Evolutionary conservation across 2,113 vertebrate genomes (phyloP), one percentile per base, ranked within the genome.

Genomic region (Heterotilapia buettikoferi): DNA sequence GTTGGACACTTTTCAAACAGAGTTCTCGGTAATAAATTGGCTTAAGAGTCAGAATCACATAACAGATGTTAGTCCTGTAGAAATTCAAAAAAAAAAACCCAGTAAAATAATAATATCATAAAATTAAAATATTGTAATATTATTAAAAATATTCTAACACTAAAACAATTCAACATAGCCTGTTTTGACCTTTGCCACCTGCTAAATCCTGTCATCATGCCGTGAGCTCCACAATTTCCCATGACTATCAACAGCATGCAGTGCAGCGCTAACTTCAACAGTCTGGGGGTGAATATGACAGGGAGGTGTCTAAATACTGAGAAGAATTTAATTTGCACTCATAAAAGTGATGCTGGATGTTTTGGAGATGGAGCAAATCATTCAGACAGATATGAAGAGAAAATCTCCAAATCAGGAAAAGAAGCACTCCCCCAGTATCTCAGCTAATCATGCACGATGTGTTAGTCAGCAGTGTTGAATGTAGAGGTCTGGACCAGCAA

Each of bases 161-260:
- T 59, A 59, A 59, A 59, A 29, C 56, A 59, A 31, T 29, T 31
- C 5, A 59, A 59, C 2, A 59, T 59, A 0, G 13, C 7, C 56
- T 59, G 26, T 59, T 59, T 59, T 59, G 56, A 59, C 26, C 1
- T 59, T 59, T 59, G 5, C 56, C 56, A 16, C 56, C 56, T 16
- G 56, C 56, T 59, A 59, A 59, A 59, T 29, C 56, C 56, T 29
- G 24, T 29, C 56, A 59, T 59, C 26, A 31, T 0, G 56, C 56
- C 4, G 2, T 59, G 56, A 59, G 56, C 7, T 0, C 24, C 56
- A 59, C 24, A 59, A 9, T 59, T 59, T 9, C 56, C 1, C 56
- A 0, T 59, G 4, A 59, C 24, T 29, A 0, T 0, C 56, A 0
- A 29, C 56, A 59, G 7, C 56, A 14, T 57, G 54, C 0, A 57